phyloP scores from a whole-genome alignment of 2,113 vertebrate genomes.

The Hymenochirus boettgeri region DNA sequence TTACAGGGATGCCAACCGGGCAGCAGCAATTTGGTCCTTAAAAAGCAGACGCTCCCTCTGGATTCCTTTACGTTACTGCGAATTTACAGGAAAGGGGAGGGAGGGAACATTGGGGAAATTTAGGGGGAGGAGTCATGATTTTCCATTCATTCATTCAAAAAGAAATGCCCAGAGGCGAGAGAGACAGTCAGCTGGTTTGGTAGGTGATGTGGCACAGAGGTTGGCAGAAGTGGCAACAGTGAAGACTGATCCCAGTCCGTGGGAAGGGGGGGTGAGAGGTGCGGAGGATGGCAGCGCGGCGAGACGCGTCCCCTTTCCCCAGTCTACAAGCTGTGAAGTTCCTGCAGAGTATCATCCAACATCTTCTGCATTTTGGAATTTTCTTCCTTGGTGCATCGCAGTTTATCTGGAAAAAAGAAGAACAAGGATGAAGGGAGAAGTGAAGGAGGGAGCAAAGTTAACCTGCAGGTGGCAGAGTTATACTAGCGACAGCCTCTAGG shows the following conservation, averaged over 20 bases:
- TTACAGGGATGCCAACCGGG: neutral
- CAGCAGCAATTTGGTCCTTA: constrained; percentile 30
- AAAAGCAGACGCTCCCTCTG: neutral
- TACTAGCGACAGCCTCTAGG: neutral
- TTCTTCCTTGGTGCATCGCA: constrained; percentile 82
- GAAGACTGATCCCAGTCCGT: neutral
- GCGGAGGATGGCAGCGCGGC: neutral
- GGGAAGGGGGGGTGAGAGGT: neutral
- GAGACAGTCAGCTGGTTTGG: neutral
- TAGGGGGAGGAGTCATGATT: neutral
- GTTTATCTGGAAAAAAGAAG: constrained; percentile 66
- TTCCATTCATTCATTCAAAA: neutral
- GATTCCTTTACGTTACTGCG: neutral
- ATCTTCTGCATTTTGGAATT: constrained; percentile 84
- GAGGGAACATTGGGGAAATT: neutral
- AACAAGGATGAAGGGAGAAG: constrained; percentile 32
- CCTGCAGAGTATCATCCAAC: constrained; percentile 88
- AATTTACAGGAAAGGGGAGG: neutral
- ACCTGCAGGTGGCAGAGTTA: neutral
- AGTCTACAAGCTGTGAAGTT: constrained; percentile 84
- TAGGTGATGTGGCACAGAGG: neutral
- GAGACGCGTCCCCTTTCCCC: constrained; percentile 10
- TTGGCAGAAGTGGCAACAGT: neutral
- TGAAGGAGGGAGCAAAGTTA: constrained; percentile 6
- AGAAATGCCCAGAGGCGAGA: neutral